Conservation (phyloP, 2,888 invertebrate species). For the Helicoverpa assulta region DNA sequence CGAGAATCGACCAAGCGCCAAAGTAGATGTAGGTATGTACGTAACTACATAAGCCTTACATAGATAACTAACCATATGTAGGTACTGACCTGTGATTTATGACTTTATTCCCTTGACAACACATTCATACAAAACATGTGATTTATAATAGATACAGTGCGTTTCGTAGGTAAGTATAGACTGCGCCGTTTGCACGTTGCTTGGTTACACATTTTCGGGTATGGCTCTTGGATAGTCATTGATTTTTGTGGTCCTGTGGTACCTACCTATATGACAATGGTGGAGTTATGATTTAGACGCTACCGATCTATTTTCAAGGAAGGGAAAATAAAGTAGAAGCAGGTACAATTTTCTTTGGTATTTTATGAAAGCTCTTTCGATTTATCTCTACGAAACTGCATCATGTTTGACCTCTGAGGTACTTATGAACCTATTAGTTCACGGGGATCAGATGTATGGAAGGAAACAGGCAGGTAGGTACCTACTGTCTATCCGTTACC, state of each 20-base stretch:
- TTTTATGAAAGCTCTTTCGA: too few relatives aligned
- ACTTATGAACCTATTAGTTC: too few relatives aligned
- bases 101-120: conserved; percentile 65
- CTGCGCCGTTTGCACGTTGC: conserved; percentile 69
- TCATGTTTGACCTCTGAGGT: too few relatives aligned
- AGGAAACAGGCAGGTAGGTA: too few relatives aligned
- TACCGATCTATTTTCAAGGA: not conserved
- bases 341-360: too few relatives aligned
- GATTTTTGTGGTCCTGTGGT: conserved; percentile 49
- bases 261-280: conserved; percentile 9
- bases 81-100: conserved; percentile 71
- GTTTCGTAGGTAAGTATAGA: conserved; percentile 64
- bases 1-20: conserved; percentile 48
- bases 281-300: conserved; percentile 11
- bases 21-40: not conserved
- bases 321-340: not conserved
- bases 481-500: too few relatives aligned
- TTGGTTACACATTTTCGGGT: conserved; percentile 68
- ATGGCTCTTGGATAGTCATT: conserved; percentile 55
- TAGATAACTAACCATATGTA: conserved; percentile 46
- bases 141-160: conserved; percentile 72
- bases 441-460: too few relatives aligned
- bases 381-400: too few relatives aligned
- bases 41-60: conserved; percentile 47
- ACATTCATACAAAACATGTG: conserved; percentile 71